Conservation (phyloP, 2,113 vertebrate species). For the Chiloscyllium plagiosum region DNA sequence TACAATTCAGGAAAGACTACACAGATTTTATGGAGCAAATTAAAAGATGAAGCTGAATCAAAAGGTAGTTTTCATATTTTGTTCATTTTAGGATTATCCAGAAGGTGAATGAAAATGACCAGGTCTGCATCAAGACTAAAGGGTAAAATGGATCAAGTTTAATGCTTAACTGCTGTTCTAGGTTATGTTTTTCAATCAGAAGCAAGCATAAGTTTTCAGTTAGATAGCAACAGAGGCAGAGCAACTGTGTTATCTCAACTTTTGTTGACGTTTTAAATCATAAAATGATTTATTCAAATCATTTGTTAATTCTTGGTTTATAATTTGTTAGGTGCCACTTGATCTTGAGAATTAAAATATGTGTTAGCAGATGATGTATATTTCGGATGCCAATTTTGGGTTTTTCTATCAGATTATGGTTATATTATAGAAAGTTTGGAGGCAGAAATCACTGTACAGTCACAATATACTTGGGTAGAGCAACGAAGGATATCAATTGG, state of each 20-base stretch:
- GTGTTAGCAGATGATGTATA: background rate
- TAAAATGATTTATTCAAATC: background rate
- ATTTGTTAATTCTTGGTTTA: background rate
- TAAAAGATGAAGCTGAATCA: background rate
- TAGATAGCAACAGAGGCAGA: background rate
- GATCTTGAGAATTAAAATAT: background rate
- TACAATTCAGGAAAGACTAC: background rate
- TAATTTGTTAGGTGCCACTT: background rate
- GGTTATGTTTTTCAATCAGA: background rate
- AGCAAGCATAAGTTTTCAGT: background rate
- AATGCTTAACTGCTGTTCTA: background rate
- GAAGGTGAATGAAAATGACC: background rate
- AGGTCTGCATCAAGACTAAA: background rate
- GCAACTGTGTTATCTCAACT: background rate
- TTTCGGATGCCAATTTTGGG: background rate
- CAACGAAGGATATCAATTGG: background rate
- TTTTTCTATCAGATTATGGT: background rate
- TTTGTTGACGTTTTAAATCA: background rate
- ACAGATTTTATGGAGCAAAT: background rate
- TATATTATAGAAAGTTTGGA: background rate
- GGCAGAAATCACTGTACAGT: background rate
- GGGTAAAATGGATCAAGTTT: background rate
- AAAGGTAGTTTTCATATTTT: background rate
- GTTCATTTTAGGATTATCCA: background rate
- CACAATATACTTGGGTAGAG: background rate